A percentile compares a stretch with the other conserved stretches of the same genome.
Conservation (phyloP, 2,113 vertebrate genomes). For the Apus apus region DNA sequence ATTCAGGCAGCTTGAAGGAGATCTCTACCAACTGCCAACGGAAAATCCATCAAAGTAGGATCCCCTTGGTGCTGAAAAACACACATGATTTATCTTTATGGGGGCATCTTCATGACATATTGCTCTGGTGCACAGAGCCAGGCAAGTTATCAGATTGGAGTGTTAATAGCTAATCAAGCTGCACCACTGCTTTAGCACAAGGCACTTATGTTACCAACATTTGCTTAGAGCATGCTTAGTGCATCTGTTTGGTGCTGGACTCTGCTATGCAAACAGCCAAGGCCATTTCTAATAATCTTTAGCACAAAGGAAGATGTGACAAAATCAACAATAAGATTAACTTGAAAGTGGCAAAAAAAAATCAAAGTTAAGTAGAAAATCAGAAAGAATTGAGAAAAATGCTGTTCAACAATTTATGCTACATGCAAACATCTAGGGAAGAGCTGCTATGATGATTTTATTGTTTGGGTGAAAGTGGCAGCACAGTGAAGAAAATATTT, state of each 20-base stretch:
- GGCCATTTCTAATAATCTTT: neutral
- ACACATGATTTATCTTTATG: conserved; percentile 10
- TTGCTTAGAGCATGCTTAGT: neutral
- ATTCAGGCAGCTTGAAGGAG: neutral
- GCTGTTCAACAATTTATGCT: neutral
- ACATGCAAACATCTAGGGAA: neutral
- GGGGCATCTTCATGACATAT: neutral
- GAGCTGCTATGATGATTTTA: accelerated
- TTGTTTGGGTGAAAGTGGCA: neutral
- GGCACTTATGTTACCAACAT: neutral
- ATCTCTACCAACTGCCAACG: neutral
- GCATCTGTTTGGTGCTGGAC: neutral
- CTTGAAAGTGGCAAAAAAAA: neutral
- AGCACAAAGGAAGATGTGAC: neutral
- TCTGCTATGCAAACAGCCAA: neutral
- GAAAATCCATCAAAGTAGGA: conserved; percentile 28
- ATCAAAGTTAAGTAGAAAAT: neutral
- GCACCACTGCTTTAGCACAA: neutral
- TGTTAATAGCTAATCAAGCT: neutral
- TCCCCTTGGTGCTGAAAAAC: neutral
- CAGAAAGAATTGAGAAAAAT: neutral
- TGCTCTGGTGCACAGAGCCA: neutral
- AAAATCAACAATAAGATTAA: neutral
- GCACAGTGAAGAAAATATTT: neutral
- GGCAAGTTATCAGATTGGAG: neutral